Conservation (phyloP, 2,888 invertebrate genomes). For the Drosophila yooni region DNA sequence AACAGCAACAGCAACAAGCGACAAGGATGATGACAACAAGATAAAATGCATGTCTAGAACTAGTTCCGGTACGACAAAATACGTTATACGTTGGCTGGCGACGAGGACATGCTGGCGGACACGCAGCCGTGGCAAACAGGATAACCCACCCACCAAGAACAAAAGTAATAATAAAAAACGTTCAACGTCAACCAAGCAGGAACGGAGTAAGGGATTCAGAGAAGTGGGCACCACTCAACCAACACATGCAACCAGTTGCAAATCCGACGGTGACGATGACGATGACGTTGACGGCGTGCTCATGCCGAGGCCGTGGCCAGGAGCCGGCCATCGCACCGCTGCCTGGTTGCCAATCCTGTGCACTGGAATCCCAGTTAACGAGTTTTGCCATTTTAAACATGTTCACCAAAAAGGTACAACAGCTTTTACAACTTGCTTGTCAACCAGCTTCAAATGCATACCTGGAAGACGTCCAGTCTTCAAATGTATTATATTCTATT, state of each 20-base stretch:
- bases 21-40: slow-evolving; percentile 76
- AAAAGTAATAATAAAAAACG: slow-evolving; percentile 4
- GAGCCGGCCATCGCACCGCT: slow-evolving; percentile 32
- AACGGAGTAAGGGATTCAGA: background rate
- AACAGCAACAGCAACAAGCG: slow-evolving; percentile 14
- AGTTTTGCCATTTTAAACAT: slow-evolving; percentile 67
- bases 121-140: slow-evolving; percentile 35
- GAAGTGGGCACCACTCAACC: slow-evolving; percentile 15
- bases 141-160: slow-evolving; percentile 17
- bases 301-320: slow-evolving; percentile 31
- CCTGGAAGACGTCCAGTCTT: background rate
- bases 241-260: slow-evolving; percentile 56
- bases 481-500: background rate
- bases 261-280: slow-evolving; percentile 37
- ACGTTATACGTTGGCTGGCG: slow-evolving; percentile 55
- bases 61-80: slow-evolving; percentile 61
- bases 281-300: slow-evolving; percentile 27
- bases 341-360: slow-evolving; percentile 59
- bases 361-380: slow-evolving; percentile 75
- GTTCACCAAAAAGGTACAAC: slow-evolving; percentile 13
- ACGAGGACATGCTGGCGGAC: slow-evolving; percentile 37
- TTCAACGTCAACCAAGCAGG: background rate
- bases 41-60: slow-evolving; percentile 75
- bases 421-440: slow-evolving; percentile 9
- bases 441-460: background rate